These are phyloP conservation scores for Phortica okadai DNA, from an alignment of 2,888 invertebrate species.

Conservation along the genomic window DNA sequence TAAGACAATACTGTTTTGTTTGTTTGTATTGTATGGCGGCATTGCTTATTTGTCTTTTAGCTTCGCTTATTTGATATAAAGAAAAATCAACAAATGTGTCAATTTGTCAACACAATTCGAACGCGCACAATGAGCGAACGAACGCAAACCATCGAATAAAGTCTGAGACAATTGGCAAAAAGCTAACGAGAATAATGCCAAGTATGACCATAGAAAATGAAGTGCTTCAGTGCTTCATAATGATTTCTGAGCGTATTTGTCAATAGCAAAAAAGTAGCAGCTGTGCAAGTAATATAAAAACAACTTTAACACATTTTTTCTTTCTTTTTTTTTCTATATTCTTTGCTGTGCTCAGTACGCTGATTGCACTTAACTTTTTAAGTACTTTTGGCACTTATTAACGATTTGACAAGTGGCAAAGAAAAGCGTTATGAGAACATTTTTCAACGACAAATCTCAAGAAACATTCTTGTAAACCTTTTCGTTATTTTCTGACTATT, in stretches of 20 bases:
- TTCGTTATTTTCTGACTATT: background rate
- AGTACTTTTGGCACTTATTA: slow-evolving; percentile 61
- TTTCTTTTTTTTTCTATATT: background rate
- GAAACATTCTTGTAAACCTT: background rate
- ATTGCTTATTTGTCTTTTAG: too few relatives aligned
- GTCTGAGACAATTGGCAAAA: background rate
- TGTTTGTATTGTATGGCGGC: too few relatives aligned
- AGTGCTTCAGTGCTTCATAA: background rate
- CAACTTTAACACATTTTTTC: background rate
- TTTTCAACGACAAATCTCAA: background rate
- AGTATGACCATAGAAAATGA: background rate
- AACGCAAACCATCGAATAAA: background rate
- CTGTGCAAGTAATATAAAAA: background rate
- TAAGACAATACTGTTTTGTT: too few relatives aligned
- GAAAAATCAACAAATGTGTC: slow-evolving; percentile 3
- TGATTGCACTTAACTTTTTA: slow-evolving; percentile 38
- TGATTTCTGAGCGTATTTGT: slow-evolving; percentile 5
- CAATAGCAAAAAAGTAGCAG: background rate
- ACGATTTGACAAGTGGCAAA: slow-evolving; percentile 51
- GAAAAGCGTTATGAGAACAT: background rate
- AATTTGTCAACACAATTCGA: slow-evolving; percentile 9
- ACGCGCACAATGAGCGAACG: background rate
- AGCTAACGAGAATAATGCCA: background rate
- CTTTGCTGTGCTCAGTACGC: slow-evolving; percentile 15
- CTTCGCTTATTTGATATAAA: background rate